These are phyloP conservation scores for Gryon sp. DNA, from an alignment of 1,140 invertebrate species.

Conservation along the genomic window DNA sequence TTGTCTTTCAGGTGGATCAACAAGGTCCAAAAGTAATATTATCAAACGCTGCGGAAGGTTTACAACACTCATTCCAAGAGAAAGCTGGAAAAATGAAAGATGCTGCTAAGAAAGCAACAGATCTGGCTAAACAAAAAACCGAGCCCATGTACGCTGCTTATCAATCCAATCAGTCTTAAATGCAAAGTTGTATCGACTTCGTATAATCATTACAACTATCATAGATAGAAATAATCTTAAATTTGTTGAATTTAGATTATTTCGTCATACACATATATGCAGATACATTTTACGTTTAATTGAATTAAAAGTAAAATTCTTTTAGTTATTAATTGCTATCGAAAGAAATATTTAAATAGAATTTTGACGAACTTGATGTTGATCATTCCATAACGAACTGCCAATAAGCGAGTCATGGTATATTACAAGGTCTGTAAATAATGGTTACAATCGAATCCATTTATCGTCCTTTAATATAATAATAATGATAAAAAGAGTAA, in stretches of 20 bases:
- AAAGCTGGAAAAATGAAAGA: constrained; percentile 85
- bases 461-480: too few relatives aligned
- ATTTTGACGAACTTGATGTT: background rate
- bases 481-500: too few relatives aligned
- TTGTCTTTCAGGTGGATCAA: constrained; percentile 65
- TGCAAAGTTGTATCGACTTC: background rate
- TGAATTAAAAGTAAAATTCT: background rate
- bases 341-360: background rate
- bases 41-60: constrained; percentile 72
- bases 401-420: constrained; percentile 15
- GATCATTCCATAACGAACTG: constrained; percentile 50
- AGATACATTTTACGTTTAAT: background rate
- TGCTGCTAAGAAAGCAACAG: constrained; percentile 86
- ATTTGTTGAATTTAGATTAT: background rate
- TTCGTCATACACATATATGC: too few relatives aligned
- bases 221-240: background rate
- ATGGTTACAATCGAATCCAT: background rate
- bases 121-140: constrained; percentile 87
- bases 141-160: constrained; percentile 81
- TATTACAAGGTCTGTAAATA: constrained; percentile 21
- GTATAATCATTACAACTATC: background rate
- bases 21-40: constrained; percentile 66
- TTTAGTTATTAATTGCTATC: background rate
- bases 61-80: constrained; percentile 75
- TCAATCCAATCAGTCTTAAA: constrained; percentile 79